Base-by-base conservation (phyloP, 2,113 vertebrate genomes). In the Mystacornis crossleyi region DNA sequence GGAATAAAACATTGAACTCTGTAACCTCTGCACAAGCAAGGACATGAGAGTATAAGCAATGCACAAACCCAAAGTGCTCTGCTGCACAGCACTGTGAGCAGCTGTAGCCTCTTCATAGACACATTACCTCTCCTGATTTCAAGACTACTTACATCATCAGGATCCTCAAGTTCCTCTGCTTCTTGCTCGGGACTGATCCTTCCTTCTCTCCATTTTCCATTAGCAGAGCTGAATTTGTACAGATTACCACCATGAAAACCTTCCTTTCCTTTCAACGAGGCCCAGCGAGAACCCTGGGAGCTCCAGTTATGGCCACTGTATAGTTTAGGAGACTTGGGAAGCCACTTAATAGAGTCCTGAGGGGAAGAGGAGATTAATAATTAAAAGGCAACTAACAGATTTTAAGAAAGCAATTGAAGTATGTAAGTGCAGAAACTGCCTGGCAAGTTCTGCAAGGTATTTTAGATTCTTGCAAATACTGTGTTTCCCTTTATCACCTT, bases 121-220 rank as follows among this genome's bases (percentile, higher is more conserved):
- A 71, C 10, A 38, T 2, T 21, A 21, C 50, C 20, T n/a, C 66
- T 80, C 57, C 34, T 15, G 12, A 31, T 60, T 83, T 58, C 54
- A 93, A 78, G 84, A 91, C 86, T 77, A 86, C 97, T 88, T 96
- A 98, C 98, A 82, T 99, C 95, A 48, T 90, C 92, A 12, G 94
- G 90, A 61, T 97, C 86, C 81, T 98, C 94, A 6, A 82, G 96
- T 84, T 98, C 98, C 70, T 98, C 96, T 2, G 97, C 96, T 58
- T 98, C 98, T 95, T 97, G 97, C 74, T 98, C 98, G 0, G 97
- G 89, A 66, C 94, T 97, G 75, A 94, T 64, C 92, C 95, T 97
- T 85, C 81, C 97, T 95, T 97, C 96, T 50, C 91, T 97, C 97
- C 94, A 36, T 62, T 92, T 98, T 48, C 97, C 97, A 81, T 94